Base-by-base conservation (phyloP, 1,140 invertebrate species). In the Nixonia krombeini region DNA sequence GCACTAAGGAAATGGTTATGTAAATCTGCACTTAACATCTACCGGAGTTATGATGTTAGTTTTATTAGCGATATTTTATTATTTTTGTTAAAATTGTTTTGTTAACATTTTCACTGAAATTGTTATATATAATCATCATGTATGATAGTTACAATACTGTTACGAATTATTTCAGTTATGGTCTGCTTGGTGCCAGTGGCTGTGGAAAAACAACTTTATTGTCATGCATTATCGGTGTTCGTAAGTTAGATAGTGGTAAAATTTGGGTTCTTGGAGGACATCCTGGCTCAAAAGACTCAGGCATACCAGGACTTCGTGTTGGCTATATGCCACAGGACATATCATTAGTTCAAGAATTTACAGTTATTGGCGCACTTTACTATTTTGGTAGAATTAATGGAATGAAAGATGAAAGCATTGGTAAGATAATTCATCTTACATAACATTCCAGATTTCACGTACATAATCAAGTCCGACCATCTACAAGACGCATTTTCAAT, bases 281-380 rank as follows among this genome's bases (percentile, higher is more conserved):
- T 21, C 93, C 94, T 0, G 93, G 93, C 0, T 87, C 87, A 6
- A 86, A 88, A 31, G 89, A 88, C 0, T 92, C 91, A 49, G 92
- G 92, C 0, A 90, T 95, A 0, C 93, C 94, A 0, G 93, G 93
- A 9, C 88, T 90, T 0, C 80, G 90, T n/a, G 89, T 94, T 0
- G 93, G 93, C 7, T 96, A 94, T 72, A 96, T 96, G 94, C 94
- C 94, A 0, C 84, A 96, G 88, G 94, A 97, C 53, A 91, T 96
- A 49, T 93, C 94, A 0, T 78, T 98, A 12, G 94, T 95, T 9
- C 88, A 88, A 5, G 94, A 97, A 77, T 95, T 98, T 79, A 91
- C 92, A 0, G 92, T 96, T 0, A 89, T 89, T 37, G 93, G 94
- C 63, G 94, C 94, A 0, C 86, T 98, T 1, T 90, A 90, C 53